Conservation (phyloP, 2,888 invertebrate genomes). For the Trypoxylon attenuatum region DNA sequence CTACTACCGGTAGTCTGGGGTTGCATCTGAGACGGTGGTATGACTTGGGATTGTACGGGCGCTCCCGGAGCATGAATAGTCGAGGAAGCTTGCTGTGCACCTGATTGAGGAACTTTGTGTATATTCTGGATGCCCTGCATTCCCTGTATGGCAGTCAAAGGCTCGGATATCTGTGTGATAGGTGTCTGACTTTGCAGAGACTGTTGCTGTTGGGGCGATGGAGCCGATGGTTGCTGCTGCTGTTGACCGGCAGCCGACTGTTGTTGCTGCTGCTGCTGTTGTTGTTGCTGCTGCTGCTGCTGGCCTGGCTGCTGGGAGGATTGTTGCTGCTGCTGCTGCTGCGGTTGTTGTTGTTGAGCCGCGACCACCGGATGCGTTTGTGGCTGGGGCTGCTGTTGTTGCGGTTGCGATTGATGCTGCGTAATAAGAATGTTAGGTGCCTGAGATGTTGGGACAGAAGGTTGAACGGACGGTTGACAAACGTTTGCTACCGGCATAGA, state of each 20-base stretch:
- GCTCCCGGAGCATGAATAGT: slow-evolving; percentile 59
- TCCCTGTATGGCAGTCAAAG: slow-evolving; percentile 65
- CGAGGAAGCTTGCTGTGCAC: slow-evolving; percentile 57
- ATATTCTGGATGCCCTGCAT: slow-evolving; percentile 70
- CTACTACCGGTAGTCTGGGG: slow-evolving; percentile 73
- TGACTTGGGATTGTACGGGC: slow-evolving; percentile 65
- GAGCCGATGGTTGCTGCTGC: slow-evolving; percentile 75
- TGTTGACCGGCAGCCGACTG: slow-evolving; percentile 74
- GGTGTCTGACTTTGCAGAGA: slow-evolving; percentile 53
- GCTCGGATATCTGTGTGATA: slow-evolving; percentile 67
- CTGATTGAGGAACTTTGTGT: slow-evolving; percentile 70
- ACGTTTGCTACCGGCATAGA: slow-evolving; percentile 63
- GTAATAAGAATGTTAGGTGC: slow-evolving; percentile 64
- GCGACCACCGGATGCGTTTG: slow-evolving; percentile 57
- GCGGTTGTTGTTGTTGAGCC: slow-evolving; percentile 69
- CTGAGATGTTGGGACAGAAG: slow-evolving; percentile 60
- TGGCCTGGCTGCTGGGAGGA: slow-evolving; percentile 56
- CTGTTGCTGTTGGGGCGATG: slow-evolving; percentile 59
- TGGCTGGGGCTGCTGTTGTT: slow-evolving; percentile 71
- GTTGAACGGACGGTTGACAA: slow-evolving; percentile 61
- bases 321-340: slow-evolving; percentile 75
- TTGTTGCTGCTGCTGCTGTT: slow-evolving; percentile 75
- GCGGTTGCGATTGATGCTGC: slow-evolving; percentile 66
- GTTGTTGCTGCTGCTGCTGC: slow-evolving; percentile 74
- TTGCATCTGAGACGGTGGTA: slow-evolving; percentile 76